A percentile compares a stretch with the other conserved stretches of the same genome.
These are phyloP conservation scores for Scylla paramamosain DNA, from an alignment of 1,140 invertebrate species.

Conservation along the genomic window DNA sequence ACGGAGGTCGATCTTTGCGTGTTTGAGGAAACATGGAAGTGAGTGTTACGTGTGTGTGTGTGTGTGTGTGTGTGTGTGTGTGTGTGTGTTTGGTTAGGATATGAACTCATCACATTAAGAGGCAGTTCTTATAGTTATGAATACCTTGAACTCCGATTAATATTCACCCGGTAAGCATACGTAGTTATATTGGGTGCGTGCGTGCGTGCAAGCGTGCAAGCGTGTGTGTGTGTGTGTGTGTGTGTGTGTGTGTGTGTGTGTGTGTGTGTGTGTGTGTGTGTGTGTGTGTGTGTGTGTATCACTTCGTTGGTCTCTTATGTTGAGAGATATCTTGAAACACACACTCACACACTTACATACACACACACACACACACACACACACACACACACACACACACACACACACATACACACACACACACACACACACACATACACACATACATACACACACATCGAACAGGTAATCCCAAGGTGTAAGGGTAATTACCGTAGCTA, in stretches of 20 bases:
- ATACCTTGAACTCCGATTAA: no score
- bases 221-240: background rate
- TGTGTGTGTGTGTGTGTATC: constrained; percentile 6
- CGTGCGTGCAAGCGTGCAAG: no score
- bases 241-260: background rate
- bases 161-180: no score
- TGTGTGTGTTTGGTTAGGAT: no score
- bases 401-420: constrained; percentile 50
- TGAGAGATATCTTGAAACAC: background rate
- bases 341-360: constrained; percentile 43
- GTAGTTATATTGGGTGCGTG: no score
- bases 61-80: no score
- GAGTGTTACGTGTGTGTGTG: no score
- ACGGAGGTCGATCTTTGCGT: no score
- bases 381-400: constrained; percentile 46
- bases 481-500: constrained; percentile 13
- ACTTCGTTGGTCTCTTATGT: no score
- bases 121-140: no score
- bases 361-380: constrained; percentile 54
- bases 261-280: background rate
- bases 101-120: no score
- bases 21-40: no score
- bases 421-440: constrained; percentile 50
- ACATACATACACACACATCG: constrained; percentile 1
- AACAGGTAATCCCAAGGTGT: constrained; percentile 20